These are phyloP conservation scores for Gastrophysa polygoni DNA, from an alignment of 2,888 invertebrate species.

Conservation along the genomic window DNA sequence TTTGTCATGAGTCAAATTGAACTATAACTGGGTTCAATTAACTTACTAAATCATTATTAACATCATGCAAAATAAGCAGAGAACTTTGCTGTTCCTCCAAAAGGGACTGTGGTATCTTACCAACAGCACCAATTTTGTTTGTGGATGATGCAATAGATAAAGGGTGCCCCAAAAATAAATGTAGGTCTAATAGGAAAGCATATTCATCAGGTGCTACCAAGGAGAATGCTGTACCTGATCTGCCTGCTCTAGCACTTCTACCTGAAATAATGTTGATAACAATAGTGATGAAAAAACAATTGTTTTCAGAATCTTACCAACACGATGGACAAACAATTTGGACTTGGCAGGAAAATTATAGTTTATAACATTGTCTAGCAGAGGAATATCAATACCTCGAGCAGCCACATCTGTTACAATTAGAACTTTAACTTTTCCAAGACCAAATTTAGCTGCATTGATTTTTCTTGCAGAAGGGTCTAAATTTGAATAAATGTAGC, in stretches of 20 bases:
- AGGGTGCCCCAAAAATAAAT: constrained; percentile 86
- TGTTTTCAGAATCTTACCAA: constrained; percentile 71
- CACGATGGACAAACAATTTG: constrained; percentile 97
- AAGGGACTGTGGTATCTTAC: constrained; percentile 79
- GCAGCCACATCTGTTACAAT: constrained; percentile 98
- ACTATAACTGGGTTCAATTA: neutral
- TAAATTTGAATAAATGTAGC: constrained; percentile 92
- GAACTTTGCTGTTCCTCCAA: constrained; percentile 84
- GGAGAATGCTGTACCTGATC: constrained; percentile 90
- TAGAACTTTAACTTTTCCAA: constrained; percentile 79
- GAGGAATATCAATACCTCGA: constrained; percentile 95
- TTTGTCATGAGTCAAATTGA: neutral
- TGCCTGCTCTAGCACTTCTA: constrained; percentile 94
- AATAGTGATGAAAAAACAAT: no score
- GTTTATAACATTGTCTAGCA: constrained; percentile 95
- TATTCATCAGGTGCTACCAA: constrained; percentile 90
- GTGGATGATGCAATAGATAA: constrained; percentile 63
- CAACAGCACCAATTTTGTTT: constrained; percentile 68
- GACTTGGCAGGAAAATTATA: constrained; percentile 96
- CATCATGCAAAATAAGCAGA: constrained; percentile 75
- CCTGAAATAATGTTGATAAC: no score
- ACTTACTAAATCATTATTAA: constrained; percentile 76
- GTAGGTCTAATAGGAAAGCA: constrained; percentile 91
- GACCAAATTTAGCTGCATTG: constrained; percentile 87
- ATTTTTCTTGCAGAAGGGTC: constrained; percentile 95